Base-by-base conservation (phyloP, 2,797 vertebrate genomes). In the Hephaestus fuliginosus region DNA sequence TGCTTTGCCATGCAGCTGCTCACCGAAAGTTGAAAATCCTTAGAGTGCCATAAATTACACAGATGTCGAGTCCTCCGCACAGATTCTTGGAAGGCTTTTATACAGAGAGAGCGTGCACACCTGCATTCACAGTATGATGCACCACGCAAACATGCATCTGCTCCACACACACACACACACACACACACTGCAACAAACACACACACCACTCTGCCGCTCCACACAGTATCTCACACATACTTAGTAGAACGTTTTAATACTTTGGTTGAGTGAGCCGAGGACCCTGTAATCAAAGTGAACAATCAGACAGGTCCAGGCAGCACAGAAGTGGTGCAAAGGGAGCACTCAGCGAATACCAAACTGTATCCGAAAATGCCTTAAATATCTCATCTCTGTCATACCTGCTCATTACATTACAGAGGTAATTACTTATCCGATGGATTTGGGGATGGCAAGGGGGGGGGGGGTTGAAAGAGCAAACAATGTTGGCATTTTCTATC, bases 231-330 rank as follows among this genome's bases (percentile, higher is more conserved):
- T 80, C 78, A 51, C 75, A 70, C 70, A 57, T 11, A 53, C 44
- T 22, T 22, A 28, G 76, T 39, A 81, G 80, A 72, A 88, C 18
- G 86, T 82, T 89, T 74, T 78, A 73, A 70, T 81, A 49, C 64
- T 69, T 70, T 28, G 46, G 43, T 53, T 84, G 72, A 57, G 66
- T 84, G 72, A 57, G 66, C 56, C 17, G 41, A 66, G 77, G 73
- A 86, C 60, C 78, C 86, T 90, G 79, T 89, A 86, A 91, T 94
- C 91, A 92, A 88, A 90, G 81, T 9, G 62, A 93, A 88, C 87
- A 86, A 87, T 90, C 74, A 84, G 85, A 65, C 93, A 91, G 88
- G 93, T 87, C 83, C 80, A 80, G 91, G 69, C 91, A 88, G 70
- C 75, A 56, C 86, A 33, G 62, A 20, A 55, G 39, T 22, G 61